A percentile compares a stretch with the other conserved stretches of the same genome.
Evolutionary conservation across 2,888 invertebrate species (phyloP).

Genomic region (Cheilosia scutellata): DNA sequence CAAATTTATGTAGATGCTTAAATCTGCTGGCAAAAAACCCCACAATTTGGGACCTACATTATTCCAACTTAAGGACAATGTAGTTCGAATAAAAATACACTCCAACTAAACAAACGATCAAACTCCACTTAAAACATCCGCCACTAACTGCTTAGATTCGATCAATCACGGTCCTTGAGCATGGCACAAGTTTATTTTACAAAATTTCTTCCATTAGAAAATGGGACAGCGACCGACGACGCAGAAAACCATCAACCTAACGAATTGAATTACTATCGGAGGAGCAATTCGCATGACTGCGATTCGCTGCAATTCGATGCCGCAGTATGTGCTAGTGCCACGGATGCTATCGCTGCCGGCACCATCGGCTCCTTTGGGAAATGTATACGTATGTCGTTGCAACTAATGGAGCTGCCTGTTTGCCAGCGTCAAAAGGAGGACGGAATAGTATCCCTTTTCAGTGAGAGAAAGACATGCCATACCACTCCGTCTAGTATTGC

Average conservation of each 20-base stretch:
- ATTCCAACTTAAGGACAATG: background rate
- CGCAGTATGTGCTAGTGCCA: slow-evolving; percentile 16
- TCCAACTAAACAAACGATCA: background rate
- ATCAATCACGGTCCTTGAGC: slow-evolving; percentile 38
- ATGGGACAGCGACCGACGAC: background rate
- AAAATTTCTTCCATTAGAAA: slow-evolving; percentile 18
- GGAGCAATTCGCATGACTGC: slow-evolving; percentile 49
- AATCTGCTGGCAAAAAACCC: no score
- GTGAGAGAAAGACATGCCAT: background rate
- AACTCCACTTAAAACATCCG: slow-evolving; percentile 7
- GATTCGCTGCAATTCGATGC: slow-evolving; percentile 18
- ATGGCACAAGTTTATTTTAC: slow-evolving; percentile 26
- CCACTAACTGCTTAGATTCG: slow-evolving; percentile 30
- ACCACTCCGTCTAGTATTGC: slow-evolving; percentile 16
- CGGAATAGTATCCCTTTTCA: slow-evolving; percentile 39
- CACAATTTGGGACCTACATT: no score
- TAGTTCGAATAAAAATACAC: background rate
- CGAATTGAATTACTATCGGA: slow-evolving; percentile 67
- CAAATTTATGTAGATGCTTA: background rate
- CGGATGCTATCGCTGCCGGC: slow-evolving; percentile 1
- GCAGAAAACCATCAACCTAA: slow-evolving; percentile 50
- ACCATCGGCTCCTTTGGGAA: slow-evolving; percentile 20
- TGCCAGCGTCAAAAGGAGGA: slow-evolving; percentile 37
- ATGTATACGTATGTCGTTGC: slow-evolving; percentile 49
- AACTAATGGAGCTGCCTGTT: slow-evolving; percentile 64